phyloP scores from a whole-genome alignment of 2,797 vertebrate species.

The Catostomus latipinnis region DNA sequence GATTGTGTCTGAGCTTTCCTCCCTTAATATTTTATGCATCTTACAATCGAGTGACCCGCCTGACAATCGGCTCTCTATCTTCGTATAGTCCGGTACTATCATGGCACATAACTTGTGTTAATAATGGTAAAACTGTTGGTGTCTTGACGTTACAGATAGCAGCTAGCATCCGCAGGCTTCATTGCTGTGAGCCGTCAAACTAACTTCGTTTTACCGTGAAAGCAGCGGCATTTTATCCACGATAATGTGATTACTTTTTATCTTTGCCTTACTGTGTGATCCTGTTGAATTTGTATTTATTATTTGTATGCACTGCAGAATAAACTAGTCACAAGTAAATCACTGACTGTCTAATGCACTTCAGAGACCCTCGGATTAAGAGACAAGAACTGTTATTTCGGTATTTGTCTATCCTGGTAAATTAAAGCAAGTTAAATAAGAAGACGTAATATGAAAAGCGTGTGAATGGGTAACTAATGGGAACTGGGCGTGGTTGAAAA shows the following conservation, averaged over 20 bases:
- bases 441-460: constrained; percentile 11
- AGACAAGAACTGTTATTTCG: background rate
- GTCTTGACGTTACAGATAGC: background rate
- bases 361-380: background rate
- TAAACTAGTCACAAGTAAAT: background rate
- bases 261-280: too few relatives aligned
- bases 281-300: background rate
- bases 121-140: background rate
- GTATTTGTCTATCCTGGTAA: background rate
- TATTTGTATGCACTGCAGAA: background rate
- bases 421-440: background rate
- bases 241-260: background rate
- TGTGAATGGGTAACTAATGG: constrained; percentile 18
- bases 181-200: constrained; percentile 10
- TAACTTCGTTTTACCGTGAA: constrained; percentile 4
- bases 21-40: background rate
- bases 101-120: background rate
- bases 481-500: constrained; percentile 59
- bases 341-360: background rate
- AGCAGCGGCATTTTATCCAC: background rate
- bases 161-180: background rate
- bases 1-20: background rate
- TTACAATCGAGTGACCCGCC: background rate
- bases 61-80: background rate
- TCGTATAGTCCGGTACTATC: background rate